Conservation (phyloP, 2,797 vertebrate genomes). For the Sphenopsis melanotis region DNA sequence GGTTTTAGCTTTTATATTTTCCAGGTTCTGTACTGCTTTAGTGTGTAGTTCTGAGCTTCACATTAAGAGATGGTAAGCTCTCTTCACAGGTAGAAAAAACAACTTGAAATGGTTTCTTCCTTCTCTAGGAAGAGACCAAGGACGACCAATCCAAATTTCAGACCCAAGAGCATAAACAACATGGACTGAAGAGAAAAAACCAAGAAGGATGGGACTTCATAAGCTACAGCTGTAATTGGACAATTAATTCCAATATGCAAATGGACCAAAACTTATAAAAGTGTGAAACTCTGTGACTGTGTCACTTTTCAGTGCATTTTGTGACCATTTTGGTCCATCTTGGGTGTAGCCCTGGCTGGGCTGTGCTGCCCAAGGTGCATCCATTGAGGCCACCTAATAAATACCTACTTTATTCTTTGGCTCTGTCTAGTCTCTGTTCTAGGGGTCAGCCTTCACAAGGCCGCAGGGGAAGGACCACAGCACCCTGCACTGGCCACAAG, state of each 20-base stretch:
- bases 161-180: background rate
- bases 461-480: background rate
- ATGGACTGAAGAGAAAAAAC: background rate
- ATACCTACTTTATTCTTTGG: background rate
- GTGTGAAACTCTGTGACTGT: accelerated
- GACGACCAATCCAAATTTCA: background rate
- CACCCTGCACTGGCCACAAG: background rate
- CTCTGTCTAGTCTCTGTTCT: background rate
- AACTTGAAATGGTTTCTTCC: background rate
- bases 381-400: background rate
- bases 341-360: background rate
- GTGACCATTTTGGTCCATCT: background rate
- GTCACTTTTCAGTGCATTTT: background rate
- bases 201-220: background rate
- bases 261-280: background rate
- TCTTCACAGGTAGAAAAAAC: background rate
- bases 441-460: background rate
- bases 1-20: background rate
- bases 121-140: background rate
- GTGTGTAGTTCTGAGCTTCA: background rate
- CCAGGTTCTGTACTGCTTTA: background rate
- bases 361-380: background rate
- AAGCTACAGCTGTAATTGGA: background rate
- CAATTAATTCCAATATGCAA: background rate
- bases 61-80: background rate